Evolutionary conservation across 2,113 vertebrate species (phyloP).

Genomic region (Gymnocephalus cernua): DNA sequence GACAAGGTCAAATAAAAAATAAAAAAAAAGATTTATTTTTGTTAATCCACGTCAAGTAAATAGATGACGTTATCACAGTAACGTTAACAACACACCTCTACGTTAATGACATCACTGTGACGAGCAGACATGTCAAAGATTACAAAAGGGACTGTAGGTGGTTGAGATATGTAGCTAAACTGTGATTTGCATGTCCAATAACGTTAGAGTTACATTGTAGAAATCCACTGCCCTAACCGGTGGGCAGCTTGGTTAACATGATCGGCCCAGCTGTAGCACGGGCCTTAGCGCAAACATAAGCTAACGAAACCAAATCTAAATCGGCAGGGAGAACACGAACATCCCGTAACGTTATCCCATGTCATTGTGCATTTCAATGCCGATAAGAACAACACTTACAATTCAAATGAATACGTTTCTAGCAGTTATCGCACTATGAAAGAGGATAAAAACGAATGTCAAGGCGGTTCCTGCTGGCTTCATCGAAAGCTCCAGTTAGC

Average conservation of each 20-base stretch:
- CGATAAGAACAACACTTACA: neutral
- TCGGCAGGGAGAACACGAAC: neutral
- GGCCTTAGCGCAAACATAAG: conserved; percentile 59
- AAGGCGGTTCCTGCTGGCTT: conserved; percentile 44
- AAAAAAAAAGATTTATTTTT: too few species aligned
- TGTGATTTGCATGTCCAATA: neutral
- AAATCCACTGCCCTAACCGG: neutral
- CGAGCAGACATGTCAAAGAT: neutral
- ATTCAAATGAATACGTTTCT: neutral
- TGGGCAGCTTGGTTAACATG: conserved; percentile 23
- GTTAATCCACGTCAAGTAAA: neutral
- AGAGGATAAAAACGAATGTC: neutral
- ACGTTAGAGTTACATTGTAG: neutral
- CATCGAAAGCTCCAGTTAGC: conserved; percentile 55
- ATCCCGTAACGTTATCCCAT: neutral
- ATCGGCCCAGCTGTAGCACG: conserved; percentile 52
- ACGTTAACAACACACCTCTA: conserved; percentile 26
- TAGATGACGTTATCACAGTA: neutral
- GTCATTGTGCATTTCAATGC: neutral
- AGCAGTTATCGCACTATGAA: neutral
- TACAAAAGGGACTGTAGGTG: neutral
- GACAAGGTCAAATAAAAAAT: neutral
- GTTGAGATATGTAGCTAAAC: neutral
- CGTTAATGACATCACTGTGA: conserved; percentile 30
- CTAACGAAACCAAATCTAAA: conserved; percentile 34